Base-by-base conservation (phyloP, 2,797 vertebrate species). In the Rhabdomys pumilio region DNA sequence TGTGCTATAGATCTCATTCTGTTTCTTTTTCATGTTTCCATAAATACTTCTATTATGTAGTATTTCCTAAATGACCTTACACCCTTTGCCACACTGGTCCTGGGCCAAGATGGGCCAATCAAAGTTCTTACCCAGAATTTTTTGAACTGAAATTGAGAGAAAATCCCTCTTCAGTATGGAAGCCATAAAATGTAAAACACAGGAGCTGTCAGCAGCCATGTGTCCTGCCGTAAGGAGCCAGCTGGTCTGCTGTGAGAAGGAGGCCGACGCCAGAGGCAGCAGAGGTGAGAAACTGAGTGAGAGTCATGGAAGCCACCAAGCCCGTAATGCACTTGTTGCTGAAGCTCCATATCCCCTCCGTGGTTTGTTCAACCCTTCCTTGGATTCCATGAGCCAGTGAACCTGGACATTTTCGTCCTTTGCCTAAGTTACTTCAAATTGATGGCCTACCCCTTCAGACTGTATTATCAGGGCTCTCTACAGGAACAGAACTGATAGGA, bases 221-320 rank as follows among this genome's bases (percentile, higher is more conserved):
- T 89, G 29, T 94, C 95, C 93, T 94, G 76, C 95, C 61, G 67
- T 65, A 69, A 91, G 93, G 61, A 98, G 82, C 82, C 95, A 93
- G 75, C 97, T 96, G 90, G 59, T 79, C 90, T 97, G 72, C 96
- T 96, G 9, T 96, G 94, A 93, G 96, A 97, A 97, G 97, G 95
- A 96, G 95, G 81, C 86, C 38, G 0, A 90, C 85, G 20, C 93
- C 92, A 92, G 92, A 93, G 92, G 91, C 94, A 93, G 63, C 80
- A 77, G 96, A 97, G 85, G 95, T 97, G 95, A 97, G 94, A 97
- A 95, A 73, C 69, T 50, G n/a, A 22, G 50, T 9, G 80, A 86
- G 53, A 69, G 34, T 84, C 90, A 53, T 75, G 38, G 94, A 95
- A 93, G 44, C 94, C 84, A 29, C 92, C 80, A 38, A 94, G 85